These are phyloP conservation scores for Gulo gulo DNA, from an alignment of 2,113 vertebrate genomes.

Conservation along the genomic window DNA sequence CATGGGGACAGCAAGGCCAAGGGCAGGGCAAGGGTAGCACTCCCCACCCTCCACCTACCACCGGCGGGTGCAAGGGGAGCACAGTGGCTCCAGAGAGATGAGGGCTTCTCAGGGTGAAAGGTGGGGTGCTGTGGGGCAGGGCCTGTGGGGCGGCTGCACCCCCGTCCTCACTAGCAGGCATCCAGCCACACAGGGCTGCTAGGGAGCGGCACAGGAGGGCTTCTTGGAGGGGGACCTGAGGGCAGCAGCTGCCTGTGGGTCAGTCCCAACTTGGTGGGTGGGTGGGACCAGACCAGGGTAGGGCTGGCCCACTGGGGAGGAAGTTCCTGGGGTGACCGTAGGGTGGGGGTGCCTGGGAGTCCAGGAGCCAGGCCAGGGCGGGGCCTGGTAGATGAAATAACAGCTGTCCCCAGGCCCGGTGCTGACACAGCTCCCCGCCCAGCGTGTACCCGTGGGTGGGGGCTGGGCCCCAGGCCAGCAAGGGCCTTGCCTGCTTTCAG, in stretches of 20 bases:
- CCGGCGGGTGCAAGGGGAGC: background rate
- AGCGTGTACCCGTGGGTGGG: background rate
- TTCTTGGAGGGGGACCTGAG: background rate
- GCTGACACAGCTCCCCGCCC: background rate
- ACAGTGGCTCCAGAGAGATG: background rate
- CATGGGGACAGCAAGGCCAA: conserved; percentile 11
- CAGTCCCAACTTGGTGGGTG: background rate
- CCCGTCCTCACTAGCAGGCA: background rate
- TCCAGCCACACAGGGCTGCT: background rate
- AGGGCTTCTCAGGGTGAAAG: background rate
- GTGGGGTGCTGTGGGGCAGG: too few species aligned
- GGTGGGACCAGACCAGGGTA: background rate
- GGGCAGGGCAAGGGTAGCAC: conserved; percentile 30
- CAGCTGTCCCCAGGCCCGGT: background rate
- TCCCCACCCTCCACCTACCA: background rate
- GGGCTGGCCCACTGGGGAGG: background rate
- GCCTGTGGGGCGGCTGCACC: accelerated
- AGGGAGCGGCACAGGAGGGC: background rate
- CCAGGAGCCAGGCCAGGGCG: background rate
- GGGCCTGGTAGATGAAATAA: background rate
- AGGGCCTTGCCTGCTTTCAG: background rate
- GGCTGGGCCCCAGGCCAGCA: background rate
- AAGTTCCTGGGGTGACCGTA: too few species aligned
- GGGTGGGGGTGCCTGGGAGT: accelerated
- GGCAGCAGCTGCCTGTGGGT: background rate